Conservation (phyloP, 2,113 vertebrate species). For the Gymnorhina tibicen region DNA sequence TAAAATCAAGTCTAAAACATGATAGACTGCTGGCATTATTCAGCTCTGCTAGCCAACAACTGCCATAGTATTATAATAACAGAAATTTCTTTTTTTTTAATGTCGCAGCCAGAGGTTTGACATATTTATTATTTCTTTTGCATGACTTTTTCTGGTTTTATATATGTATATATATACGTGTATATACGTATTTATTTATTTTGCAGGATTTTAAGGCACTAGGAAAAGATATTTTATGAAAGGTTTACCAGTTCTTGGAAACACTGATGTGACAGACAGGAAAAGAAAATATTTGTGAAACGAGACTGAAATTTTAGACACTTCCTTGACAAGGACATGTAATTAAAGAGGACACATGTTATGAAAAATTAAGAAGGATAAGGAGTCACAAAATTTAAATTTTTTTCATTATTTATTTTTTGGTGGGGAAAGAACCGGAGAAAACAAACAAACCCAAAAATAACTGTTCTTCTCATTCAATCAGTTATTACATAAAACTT, state of each 20-base stretch:
- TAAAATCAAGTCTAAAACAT: not conserved
- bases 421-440: not conserved
- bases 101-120: not conserved
- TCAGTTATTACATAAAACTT: not conserved
- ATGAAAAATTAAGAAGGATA: not conserved
- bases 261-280: not conserved
- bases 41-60: not conserved
- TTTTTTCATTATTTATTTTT: not conserved
- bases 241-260: not conserved
- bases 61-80: not conserved
- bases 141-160: not conserved
- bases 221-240: not conserved
- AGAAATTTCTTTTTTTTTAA: not conserved
- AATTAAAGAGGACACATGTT: not conserved
- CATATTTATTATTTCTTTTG: not conserved
- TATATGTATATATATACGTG: not conserved
- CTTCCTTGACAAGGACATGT: not conserved
- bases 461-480: not conserved
- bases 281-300: not conserved
- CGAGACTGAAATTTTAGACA: not conserved
- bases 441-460: not conserved
- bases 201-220: not conserved
- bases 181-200: not conserved
- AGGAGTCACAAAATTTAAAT: not conserved
- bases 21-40: not conserved